Conservation (phyloP, 2,113 vertebrate species). For the Tringa solitaria region DNA sequence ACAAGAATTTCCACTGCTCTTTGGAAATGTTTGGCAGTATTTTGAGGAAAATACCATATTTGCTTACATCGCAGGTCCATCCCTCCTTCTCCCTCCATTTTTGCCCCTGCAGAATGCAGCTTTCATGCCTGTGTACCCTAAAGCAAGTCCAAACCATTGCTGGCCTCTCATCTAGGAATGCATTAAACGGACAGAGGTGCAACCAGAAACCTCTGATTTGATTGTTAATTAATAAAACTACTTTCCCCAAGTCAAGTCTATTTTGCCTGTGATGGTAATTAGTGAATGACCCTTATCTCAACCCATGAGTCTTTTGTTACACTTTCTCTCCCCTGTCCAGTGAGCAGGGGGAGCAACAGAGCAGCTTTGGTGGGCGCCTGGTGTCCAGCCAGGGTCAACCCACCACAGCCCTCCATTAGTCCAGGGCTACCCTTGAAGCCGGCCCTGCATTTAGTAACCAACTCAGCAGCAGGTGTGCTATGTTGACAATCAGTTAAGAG, state of each 20-base stretch:
- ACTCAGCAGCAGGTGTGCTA: not conserved
- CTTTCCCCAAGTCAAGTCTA: not conserved
- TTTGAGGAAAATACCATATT: not conserved
- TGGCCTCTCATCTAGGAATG: not conserved
- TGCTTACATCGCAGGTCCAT: not conserved
- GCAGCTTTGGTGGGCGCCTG: not conserved
- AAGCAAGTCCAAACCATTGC: not conserved
- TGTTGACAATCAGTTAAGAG: not conserved
- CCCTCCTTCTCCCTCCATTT: not conserved
- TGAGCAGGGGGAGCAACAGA: not conserved
- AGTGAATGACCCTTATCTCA: not conserved
- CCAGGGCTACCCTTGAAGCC: not conserved
- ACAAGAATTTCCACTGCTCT: not conserved
- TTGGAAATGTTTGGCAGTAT: not conserved
- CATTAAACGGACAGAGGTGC: not conserved
- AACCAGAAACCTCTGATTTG: not conserved
- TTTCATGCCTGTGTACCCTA: not conserved
- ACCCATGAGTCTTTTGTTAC: not conserved
- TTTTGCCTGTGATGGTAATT: not conserved
- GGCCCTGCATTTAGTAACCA: not conserved
- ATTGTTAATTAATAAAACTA: not conserved
- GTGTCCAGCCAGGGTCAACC: not conserved
- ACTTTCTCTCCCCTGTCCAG: not conserved
- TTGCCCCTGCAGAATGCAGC: not conserved
- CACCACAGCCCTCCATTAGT: not conserved